Conservation (phyloP, 2,888 invertebrate species). For the Strigamia transsilvanica region DNA sequence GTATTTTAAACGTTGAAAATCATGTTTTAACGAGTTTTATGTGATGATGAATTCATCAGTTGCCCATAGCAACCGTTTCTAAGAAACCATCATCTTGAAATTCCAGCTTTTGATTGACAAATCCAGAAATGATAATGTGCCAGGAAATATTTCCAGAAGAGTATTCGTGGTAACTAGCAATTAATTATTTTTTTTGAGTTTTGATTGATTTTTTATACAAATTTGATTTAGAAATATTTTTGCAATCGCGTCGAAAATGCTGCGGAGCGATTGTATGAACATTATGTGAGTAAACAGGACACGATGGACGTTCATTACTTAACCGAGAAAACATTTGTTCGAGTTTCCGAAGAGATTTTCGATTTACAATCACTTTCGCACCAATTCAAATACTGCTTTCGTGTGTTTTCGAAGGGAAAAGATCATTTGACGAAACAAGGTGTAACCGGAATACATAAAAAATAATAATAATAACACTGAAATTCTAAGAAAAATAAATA, state of each 20-base stretch:
- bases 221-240: constrained; percentile 51
- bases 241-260: not conserved
- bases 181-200: not conserved
- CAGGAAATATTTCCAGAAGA: constrained; percentile 32
- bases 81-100: not conserved
- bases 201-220: not conserved
- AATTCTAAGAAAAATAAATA: not conserved
- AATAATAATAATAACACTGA: not conserved
- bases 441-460: not conserved
- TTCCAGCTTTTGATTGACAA: constrained; percentile 29
- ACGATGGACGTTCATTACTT: constrained; percentile 33
- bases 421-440: constrained; percentile 51
- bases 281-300: constrained; percentile 43
- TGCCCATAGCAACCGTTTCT: constrained; percentile 16
- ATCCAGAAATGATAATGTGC: not conserved
- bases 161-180: constrained; percentile 36
- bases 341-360: constrained; percentile 29
- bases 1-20: not conserved
- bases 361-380: not conserved
- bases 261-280: constrained; percentile 44
- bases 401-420: constrained; percentile 48
- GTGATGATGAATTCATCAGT: not conserved
- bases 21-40: not conserved
- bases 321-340: constrained; percentile 46
- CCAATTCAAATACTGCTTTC: constrained; percentile 45